phyloP scores from a whole-genome alignment of 2,113 vertebrate genomes.

The Nyctereutes procyonoides region DNA sequence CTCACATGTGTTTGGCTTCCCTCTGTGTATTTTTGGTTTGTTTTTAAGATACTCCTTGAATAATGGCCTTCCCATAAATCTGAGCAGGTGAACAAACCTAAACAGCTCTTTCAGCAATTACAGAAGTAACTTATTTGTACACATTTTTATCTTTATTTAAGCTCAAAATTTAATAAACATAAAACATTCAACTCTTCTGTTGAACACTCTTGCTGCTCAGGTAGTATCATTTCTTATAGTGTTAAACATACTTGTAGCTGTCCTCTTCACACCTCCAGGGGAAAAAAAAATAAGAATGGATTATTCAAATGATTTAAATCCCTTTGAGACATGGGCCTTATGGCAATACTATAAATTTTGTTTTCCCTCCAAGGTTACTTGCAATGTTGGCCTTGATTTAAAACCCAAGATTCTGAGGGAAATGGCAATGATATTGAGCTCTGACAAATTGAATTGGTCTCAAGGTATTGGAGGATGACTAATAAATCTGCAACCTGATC shows the following conservation, averaged over 20 bases:
- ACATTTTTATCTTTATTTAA: background rate
- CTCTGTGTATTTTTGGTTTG: background rate
- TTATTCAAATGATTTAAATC: conserved; percentile 87
- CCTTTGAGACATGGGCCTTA: conserved; percentile 75
- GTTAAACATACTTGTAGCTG: conserved; percentile 71
- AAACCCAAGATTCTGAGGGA: conserved; percentile 82
- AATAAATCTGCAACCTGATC: conserved; percentile 85
- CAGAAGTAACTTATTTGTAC: background rate
- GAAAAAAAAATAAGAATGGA: conserved; percentile 66
- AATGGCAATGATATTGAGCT: conserved; percentile 84
- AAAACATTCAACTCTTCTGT: background rate
- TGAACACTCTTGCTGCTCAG: background rate
- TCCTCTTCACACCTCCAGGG: conserved; percentile 65
- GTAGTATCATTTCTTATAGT: conserved; percentile 61
- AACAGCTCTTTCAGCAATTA: background rate
- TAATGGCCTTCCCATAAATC: background rate
- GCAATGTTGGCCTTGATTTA: conserved; percentile 84
- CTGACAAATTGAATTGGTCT: conserved; percentile 86
- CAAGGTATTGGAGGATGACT: conserved; percentile 83
- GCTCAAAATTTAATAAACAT: background rate
- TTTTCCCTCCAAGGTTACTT: conserved; percentile 83
- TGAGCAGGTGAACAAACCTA: background rate
- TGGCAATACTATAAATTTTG: conserved; percentile 83
- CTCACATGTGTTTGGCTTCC: background rate
- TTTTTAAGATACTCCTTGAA: background rate